Evolutionary conservation across 2,113 vertebrate genomes (phyloP).

Genomic region (Megaceryle torquata): DNA sequence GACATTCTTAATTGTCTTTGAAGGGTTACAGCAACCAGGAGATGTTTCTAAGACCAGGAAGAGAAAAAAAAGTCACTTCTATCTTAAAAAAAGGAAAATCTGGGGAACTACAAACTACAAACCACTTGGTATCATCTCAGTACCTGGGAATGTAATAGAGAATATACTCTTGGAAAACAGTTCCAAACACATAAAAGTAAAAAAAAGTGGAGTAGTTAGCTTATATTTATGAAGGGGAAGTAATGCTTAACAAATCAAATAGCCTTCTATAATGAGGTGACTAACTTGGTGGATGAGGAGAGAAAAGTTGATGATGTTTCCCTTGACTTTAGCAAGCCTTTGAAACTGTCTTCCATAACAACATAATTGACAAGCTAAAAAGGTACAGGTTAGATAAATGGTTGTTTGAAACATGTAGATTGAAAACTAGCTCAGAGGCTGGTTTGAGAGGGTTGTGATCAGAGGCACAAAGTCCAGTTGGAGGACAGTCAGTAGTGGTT

Average conservation of each 20-base stretch:
- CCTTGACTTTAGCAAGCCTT: background rate
- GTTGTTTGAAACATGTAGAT: background rate
- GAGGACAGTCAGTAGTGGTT: background rate
- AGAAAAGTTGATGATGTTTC: background rate
- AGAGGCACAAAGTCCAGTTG: background rate
- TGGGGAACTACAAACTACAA: no score
- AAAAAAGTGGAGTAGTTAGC: background rate
- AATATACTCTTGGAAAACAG: background rate
- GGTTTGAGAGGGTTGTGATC: background rate
- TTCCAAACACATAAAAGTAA: background rate
- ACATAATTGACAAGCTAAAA: background rate
- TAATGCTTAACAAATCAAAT: background rate
- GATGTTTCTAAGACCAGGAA: no score
- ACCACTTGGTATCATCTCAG: background rate
- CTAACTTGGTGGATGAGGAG: background rate
- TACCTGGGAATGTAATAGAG: background rate
- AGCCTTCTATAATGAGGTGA: background rate
- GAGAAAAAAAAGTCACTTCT: no score
- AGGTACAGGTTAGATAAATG: background rate
- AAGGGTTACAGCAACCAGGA: no score
- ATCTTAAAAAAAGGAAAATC: no score
- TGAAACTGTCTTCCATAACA: background rate
- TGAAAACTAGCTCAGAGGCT: background rate
- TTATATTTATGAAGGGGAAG: background rate
- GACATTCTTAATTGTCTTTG: no score